Evolutionary conservation across 2,888 invertebrate species (phyloP).

Genomic region (Nebria salina): DNA sequence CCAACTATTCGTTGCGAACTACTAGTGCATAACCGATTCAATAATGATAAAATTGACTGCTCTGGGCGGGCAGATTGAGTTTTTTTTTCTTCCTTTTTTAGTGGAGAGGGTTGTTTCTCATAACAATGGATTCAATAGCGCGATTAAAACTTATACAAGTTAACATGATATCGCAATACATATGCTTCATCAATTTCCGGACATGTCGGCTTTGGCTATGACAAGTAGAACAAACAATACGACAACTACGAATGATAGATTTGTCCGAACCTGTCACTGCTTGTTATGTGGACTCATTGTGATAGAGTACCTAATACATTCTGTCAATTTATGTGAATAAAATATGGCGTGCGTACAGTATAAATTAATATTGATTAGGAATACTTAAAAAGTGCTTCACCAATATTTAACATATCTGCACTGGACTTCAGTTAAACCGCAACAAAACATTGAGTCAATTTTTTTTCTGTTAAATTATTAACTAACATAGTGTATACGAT

Average conservation of each 20-base stretch:
- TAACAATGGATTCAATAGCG: background rate
- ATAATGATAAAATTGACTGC: background rate
- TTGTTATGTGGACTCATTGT: background rate
- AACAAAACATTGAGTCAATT: no score
- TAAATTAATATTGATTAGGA: background rate
- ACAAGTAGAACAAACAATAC: background rate
- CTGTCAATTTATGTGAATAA: background rate
- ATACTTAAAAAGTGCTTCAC: background rate
- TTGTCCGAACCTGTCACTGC: background rate
- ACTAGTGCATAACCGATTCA: background rate
- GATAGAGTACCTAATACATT: background rate
- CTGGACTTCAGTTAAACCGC: no score
- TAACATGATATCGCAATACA: background rate
- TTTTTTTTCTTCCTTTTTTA: background rate
- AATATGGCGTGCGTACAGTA: background rate
- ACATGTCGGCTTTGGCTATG: background rate
- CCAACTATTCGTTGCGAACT: background rate
- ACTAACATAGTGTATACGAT: no score
- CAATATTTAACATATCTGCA: no score
- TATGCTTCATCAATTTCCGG: background rate
- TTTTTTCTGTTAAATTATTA: no score
- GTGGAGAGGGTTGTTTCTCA: background rate
- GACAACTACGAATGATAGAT: conserved; percentile 1
- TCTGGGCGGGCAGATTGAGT: background rate
- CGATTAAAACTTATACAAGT: background rate